phyloP scores from a whole-genome alignment of 2,888 invertebrate species.

The Shargacucullia verbasci region DNA sequence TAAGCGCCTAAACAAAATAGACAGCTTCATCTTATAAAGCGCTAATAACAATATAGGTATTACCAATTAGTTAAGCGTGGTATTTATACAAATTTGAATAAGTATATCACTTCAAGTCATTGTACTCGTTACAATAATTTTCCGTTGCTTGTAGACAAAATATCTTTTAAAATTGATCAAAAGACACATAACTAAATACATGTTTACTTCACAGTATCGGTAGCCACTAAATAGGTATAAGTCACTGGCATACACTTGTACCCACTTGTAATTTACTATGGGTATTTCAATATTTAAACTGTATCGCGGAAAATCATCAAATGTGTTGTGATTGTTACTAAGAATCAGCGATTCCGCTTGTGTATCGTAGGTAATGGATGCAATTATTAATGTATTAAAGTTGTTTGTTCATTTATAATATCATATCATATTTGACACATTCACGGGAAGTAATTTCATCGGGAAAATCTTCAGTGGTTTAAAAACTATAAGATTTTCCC shows the following conservation, averaged over 20 bases:
- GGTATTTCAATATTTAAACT: slow-evolving; percentile 29
- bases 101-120: no score
- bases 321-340: slow-evolving; percentile 40
- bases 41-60: no score
- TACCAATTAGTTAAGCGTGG: no score
- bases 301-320: slow-evolving; percentile 37
- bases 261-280: slow-evolving; percentile 14
- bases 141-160: no score
- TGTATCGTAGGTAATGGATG: slow-evolving; percentile 33
- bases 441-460: slow-evolving; percentile 27
- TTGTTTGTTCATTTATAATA: slow-evolving; percentile 17
- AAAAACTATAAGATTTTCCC: slow-evolving; percentile 14
- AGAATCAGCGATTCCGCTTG: slow-evolving; percentile 39
- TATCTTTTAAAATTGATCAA: no score
- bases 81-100: no score
- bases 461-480: slow-evolving; percentile 23
- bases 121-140: no score
- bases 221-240: no score
- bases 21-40: no score
- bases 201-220: no score
- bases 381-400: slow-evolving; percentile 38
- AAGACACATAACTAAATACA: no score
- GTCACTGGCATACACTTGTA: slow-evolving; percentile 8
- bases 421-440: slow-evolving; percentile 35
- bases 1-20: no score